These are phyloP conservation scores for Cebus imitator DNA, from an alignment of 2,113 vertebrate genomes.

Conservation along the genomic window DNA sequence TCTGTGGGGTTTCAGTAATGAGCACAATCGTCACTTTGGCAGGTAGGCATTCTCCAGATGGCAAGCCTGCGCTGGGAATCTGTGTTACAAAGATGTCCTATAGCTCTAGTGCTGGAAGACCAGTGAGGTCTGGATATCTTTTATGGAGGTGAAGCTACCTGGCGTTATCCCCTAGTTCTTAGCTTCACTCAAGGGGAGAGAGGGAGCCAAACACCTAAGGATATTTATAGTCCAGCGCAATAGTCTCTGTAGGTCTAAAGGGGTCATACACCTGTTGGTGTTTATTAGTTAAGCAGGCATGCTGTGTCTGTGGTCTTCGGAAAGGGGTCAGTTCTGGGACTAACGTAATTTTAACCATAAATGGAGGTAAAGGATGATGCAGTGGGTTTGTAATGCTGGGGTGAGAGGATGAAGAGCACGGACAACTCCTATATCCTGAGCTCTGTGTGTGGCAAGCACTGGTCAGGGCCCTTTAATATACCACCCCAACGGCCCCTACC, in stretches of 20 bases:
- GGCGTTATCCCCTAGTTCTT: neutral
- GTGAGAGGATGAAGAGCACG: neutral
- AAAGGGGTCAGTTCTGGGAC: neutral
- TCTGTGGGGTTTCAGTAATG: slow-evolving; percentile 46
- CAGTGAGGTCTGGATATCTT: neutral
- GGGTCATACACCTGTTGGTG: neutral
- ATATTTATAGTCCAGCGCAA: neutral
- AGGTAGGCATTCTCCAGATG: slow-evolving; percentile 53
- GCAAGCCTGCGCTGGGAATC: neutral
- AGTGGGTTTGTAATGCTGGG: neutral
- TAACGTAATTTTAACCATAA: neutral
- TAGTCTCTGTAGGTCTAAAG: neutral
- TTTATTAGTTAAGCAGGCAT: neutral
- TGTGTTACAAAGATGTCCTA: neutral
- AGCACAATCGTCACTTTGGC: slow-evolving; percentile 31
- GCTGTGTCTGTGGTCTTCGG: neutral
- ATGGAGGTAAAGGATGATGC: too few relatives aligned
- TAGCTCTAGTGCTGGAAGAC: neutral
- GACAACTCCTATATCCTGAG: neutral
- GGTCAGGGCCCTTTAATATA: neutral
- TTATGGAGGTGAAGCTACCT: neutral
- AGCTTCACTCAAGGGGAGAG: neutral
- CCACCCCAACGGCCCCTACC: neutral
- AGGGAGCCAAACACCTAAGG: neutral
- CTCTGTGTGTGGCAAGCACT: neutral